phyloP scores from a whole-genome alignment of 2,888 invertebrate genomes.

The Gymnoscelis rufifasciata region DNA sequence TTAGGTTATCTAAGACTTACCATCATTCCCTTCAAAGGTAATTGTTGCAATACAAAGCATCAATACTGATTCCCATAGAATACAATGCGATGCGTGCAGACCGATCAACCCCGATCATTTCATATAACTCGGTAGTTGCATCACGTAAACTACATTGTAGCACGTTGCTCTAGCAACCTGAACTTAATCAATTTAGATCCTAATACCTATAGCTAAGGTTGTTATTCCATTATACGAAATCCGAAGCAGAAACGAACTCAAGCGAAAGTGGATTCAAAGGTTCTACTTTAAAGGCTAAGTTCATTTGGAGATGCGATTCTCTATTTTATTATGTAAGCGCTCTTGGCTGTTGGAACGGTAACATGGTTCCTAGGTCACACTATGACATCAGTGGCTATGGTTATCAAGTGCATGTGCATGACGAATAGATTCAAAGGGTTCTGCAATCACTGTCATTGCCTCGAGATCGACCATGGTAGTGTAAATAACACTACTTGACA shows the following conservation, averaged over 20 bases:
- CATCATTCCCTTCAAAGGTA: slow-evolving; percentile 32
- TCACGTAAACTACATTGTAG: slow-evolving; percentile 65
- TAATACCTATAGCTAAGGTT: slow-evolving; percentile 38
- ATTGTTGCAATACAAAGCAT: slow-evolving; percentile 37
- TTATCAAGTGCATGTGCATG: slow-evolving; percentile 54
- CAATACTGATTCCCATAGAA: slow-evolving; percentile 47
- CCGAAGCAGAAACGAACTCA: slow-evolving; percentile 45
- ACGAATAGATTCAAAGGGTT: not conserved
- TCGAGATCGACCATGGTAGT: too few species aligned
- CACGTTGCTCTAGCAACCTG: slow-evolving; percentile 39
- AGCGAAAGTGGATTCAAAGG: slow-evolving; percentile 63
- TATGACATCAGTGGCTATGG: slow-evolving; percentile 68
- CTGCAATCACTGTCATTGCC: too few species aligned
- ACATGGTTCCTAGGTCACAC: slow-evolving; percentile 71
- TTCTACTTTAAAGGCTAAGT: slow-evolving; percentile 50
- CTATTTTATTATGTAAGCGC: slow-evolving; percentile 69
- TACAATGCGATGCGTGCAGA: slow-evolving; percentile 46
- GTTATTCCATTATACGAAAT: slow-evolving; percentile 33
- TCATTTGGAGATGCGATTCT: slow-evolving; percentile 50
- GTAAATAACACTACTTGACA: too few species aligned
- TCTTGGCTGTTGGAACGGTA: slow-evolving; percentile 68
- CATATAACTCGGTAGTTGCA: slow-evolving; percentile 64
- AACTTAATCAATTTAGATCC: slow-evolving; percentile 25
- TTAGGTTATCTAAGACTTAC: slow-evolving; percentile 39
- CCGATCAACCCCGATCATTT: slow-evolving; percentile 45